Evolutionary conservation across 2,797 vertebrate species (phyloP).

Genomic region (Chaunax sp.): DNA sequence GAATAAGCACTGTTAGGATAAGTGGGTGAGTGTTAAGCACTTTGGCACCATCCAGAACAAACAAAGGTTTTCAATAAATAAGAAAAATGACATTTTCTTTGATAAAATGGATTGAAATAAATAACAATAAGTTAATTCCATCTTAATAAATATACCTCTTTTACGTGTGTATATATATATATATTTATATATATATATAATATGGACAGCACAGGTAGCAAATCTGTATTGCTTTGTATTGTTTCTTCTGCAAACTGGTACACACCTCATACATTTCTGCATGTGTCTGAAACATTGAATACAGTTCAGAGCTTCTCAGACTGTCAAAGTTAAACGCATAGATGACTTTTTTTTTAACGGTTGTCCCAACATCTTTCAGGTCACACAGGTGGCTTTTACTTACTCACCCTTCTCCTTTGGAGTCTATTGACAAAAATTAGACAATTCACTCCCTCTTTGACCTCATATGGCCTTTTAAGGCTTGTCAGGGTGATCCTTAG

Average conservation of each 20-base stretch:
- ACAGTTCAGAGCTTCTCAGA: conserved; percentile 14
- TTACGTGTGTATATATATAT: conserved; percentile 63
- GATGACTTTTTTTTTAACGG: background rate
- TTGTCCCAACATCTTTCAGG: conserved; percentile 17
- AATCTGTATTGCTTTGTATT: conserved; percentile 49
- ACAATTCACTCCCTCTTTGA: conserved; percentile 26
- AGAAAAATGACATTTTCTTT: conserved; percentile 86
- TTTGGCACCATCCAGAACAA: conserved; percentile 93
- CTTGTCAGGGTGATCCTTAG: conserved; percentile 40
- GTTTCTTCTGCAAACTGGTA: conserved; percentile 32
- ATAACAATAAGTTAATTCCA: conserved; percentile 99
- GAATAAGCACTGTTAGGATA: conserved; percentile 23
- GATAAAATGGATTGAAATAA: conserved; percentile 94
- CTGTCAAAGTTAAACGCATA: conserved; percentile 12
- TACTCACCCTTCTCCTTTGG: conserved; percentile 38
- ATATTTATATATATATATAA: conserved; percentile 85
- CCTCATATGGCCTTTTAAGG: conserved; percentile 24
- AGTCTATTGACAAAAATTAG: conserved; percentile 24
- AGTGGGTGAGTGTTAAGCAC: conserved; percentile 41
- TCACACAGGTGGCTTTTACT: conserved; percentile 1
- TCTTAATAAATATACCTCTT: conserved; percentile 98
- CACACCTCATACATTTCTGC: conserved; percentile 26
- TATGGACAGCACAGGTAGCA: conserved; percentile 35
- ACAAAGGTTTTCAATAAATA: conserved; percentile 93
- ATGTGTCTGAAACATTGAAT: conserved; percentile 13